Base-by-base conservation (phyloP, 1,140 invertebrate genomes). In the Dendrolimus punctatus region DNA sequence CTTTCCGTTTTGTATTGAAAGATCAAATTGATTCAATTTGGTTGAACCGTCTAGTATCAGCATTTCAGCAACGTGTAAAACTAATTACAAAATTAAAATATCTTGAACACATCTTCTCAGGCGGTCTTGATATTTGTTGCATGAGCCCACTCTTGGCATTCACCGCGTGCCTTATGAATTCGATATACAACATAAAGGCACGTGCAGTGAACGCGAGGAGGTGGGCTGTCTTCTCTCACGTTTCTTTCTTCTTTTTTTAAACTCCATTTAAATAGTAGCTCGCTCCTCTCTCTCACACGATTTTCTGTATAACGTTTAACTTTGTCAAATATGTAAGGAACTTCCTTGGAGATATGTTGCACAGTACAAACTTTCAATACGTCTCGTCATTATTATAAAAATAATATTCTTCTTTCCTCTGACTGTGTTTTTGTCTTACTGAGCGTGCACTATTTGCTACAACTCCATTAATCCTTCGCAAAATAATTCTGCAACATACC, bases 91-190 rank as follows among this genome's bases (percentile, higher is more conserved):
- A 9, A 45, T n/a, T n/a, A 45, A 8, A 9, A 6, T n/a, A 6
- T n/a, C 23, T 45, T 45, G n/a, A 6, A 9, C 5, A 42, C 4
- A 42, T 45, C 43, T 45, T 45, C 43, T 45, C n/a, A 9, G n/a
- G n/a, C n/a, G 43, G n/a, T 45, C 41, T 42, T 42, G n/a, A 42
- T 45, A 39, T n/a, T 51, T 51, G 68, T 39, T 10, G 68, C 39
- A 66, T 80, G 60, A 90, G 93, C 92, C 92, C 92, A 91, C 94
- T 95, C 94, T 96, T 96, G 94, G 95, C 94, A 96, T 96, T 96
- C 95, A 96, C 95, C 94, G 94, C 94, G 94, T 96, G 94, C 94
- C 94, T 95, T 96, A 96, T 95, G 94, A 92, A 88, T 82, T 84
- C 86, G 87, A 89, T 86, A 80, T 84, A 90, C 23, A 23, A 93